Base-by-base conservation (phyloP, 2,888 invertebrate species). In the Sinelater perroti region DNA sequence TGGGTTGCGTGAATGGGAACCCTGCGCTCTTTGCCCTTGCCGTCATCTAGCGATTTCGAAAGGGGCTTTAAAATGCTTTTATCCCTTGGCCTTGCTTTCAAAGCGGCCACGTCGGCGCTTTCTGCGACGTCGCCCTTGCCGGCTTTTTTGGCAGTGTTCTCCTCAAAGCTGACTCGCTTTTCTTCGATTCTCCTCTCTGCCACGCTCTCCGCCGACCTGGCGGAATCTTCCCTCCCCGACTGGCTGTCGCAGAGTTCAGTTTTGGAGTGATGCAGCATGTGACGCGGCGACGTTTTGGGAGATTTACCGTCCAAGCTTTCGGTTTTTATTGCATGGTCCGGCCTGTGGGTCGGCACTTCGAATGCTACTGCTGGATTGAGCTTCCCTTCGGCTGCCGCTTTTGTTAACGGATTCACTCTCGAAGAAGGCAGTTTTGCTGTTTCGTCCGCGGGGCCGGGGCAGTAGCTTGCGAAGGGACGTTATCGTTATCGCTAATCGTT, bases 361-460 rank as follows among this genome's bases (percentile, higher is more conserved):
- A 60, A 60, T 1, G 56, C 28, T 8, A 57, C 61, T 11, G 57
- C 57, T 4, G 54, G 11, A 4, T 49, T 57, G 14, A 61, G 50
- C 55, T 61, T 61, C 6, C 62, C 56, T 57, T 66, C 64, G 1
- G 59, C 70, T 3, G 71, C 73, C 46, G 72, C 67, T 60, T 70
- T 71, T 62, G 76, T 73, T 26, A 78, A 61, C 2, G 78, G 77
- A 67, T 77, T 77, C 30, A 74, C 65, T 26, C 78, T 67, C 3
- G 66, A 60, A 8, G 69, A 66, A 16, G 30, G 31, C 7, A 30
- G 57, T 50, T 58, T 59, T 28, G 44, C 36, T 42, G 26, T 47
- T 53, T 57, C 58, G n/a, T 10, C 56, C 40, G 55, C 55, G 14
- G 17, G 14, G 52, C 21, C 24, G 54, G 24, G 14, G 11, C 30